Conservation (phyloP, 2,113 vertebrate genomes). For the Xiphorhynchus elegans region DNA sequence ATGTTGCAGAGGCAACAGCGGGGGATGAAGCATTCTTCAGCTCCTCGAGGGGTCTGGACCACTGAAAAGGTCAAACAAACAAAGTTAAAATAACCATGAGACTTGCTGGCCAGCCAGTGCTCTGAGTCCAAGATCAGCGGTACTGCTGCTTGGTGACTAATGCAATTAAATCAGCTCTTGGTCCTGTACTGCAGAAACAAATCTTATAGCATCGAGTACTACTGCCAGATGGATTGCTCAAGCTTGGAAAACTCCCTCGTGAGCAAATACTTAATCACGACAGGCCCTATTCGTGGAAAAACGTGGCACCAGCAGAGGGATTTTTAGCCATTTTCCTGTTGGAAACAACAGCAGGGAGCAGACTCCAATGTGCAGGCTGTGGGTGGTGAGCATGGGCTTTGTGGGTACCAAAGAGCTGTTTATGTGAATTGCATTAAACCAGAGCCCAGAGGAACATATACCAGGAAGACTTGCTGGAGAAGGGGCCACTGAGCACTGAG, state of each 20-base stretch:
- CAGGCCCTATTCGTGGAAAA: slow-evolving; percentile 60
- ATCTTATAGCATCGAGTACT: background rate
- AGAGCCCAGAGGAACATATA: accelerated
- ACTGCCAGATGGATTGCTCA: slow-evolving; percentile 78
- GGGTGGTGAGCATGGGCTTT: background rate
- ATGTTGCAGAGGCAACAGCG: background rate
- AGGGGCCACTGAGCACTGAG: accelerated
- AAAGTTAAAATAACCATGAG: slow-evolving; percentile 35
- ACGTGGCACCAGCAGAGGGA: slow-evolving; percentile 7
- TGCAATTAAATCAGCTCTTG: slow-evolving; percentile 49
- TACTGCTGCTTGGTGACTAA: slow-evolving; percentile 71
- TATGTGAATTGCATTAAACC: background rate
- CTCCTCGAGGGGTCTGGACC: slow-evolving; percentile 12
- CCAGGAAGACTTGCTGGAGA: background rate
- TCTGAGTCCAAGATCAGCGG: slow-evolving; percentile 51
- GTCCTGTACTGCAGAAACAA: slow-evolving; percentile 36
- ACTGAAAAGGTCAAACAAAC: slow-evolving; percentile 47
- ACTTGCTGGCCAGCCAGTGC: slow-evolving; percentile 23
- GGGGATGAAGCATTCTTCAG: background rate
- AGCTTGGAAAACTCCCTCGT: slow-evolving; percentile 66
- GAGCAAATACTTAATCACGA: slow-evolving; percentile 58
- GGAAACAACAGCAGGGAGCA: background rate
- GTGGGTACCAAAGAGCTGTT: accelerated
- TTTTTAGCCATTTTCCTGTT: slow-evolving; percentile 9
- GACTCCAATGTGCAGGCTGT: accelerated